Conservation (phyloP, 2,113 vertebrate species). For the Xiphophorus hellerii region DNA sequence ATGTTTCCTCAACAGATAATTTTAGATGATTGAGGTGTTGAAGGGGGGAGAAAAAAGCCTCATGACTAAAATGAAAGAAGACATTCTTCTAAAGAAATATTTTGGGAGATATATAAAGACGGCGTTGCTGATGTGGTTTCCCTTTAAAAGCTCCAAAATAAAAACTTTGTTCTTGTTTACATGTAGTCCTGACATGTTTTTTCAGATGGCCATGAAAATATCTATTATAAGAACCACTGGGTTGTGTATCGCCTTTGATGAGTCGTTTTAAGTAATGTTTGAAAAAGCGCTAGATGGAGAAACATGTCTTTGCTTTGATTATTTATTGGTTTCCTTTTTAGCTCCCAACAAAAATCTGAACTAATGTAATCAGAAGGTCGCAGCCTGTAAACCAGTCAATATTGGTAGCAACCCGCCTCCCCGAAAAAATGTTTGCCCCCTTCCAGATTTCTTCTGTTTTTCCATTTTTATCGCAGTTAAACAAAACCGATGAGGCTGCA, state of each 20-base stretch:
- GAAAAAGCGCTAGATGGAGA: not conserved
- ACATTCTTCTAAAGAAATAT: slow-evolving; percentile 12
- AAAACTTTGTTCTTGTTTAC: slow-evolving; percentile 11
- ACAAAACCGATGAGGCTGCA: too few relatives aligned
- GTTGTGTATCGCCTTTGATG: not conserved
- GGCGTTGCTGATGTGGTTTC: slow-evolving; percentile 52
- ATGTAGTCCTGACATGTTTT: slow-evolving; percentile 18
- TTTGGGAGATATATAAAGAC: slow-evolving; percentile 55
- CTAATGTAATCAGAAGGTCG: too few relatives aligned
- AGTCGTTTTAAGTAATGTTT: not conserved
- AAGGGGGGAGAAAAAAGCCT: slow-evolving; percentile 23
- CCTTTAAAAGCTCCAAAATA: slow-evolving; percentile 54
- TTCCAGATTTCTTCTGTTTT: too few relatives aligned
- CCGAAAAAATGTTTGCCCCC: too few relatives aligned
- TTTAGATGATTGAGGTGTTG: slow-evolving; percentile 13
- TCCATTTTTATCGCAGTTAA: too few relatives aligned
- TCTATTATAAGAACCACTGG: not conserved
- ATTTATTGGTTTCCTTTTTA: not conserved
- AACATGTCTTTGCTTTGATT: not conserved
- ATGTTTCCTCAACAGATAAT: slow-evolving; percentile 1
- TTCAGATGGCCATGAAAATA: not conserved
- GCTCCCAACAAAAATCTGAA: too few relatives aligned
- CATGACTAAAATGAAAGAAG: not conserved
- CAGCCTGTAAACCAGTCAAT: too few relatives aligned
- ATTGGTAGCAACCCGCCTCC: too few relatives aligned